phyloP scores from a whole-genome alignment of 2,888 invertebrate genomes.

The Chelonus formosanus region DNA sequence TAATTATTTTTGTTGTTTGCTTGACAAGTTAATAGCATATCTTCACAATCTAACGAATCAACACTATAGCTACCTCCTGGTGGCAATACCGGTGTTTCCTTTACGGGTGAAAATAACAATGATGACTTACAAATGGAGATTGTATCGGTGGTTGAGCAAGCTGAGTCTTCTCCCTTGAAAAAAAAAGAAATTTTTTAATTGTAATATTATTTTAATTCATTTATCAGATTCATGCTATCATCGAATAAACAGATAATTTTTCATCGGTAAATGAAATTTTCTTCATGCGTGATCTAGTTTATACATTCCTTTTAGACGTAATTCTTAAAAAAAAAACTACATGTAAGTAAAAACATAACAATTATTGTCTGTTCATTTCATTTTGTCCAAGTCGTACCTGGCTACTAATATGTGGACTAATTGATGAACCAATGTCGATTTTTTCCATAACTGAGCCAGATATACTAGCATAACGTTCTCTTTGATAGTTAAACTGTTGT shows the following conservation, averaged over 20 bases:
- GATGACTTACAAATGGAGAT: conserved; percentile 94
- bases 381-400: conserved; percentile 68
- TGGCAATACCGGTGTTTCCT: conserved; percentile 77
- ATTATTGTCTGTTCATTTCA: neutral
- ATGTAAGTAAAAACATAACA: conserved; percentile 28
- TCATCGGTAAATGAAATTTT: too few relatives aligned
- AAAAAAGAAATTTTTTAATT: conserved; percentile 31
- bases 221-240: too few relatives aligned
- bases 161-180: conserved; percentile 76
- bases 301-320: too few relatives aligned
- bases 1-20: conserved; percentile 92
- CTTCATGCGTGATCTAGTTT: too few relatives aligned
- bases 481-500: conserved; percentile 77
- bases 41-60: conserved; percentile 90
- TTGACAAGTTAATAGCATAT: conserved; percentile 89
- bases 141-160: conserved; percentile 75
- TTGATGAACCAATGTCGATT: conserved; percentile 80
- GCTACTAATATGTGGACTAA: conserved; percentile 79
- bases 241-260: too few relatives aligned
- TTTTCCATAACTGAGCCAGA: conserved; percentile 83
- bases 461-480: conserved; percentile 85
- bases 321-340: conserved; percentile 6
- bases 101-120: conserved; percentile 88
- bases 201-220: neutral
- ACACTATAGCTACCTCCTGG: conserved; percentile 82